phyloP scores from a whole-genome alignment of 2,113 vertebrate genomes.

The Lathamus discolor region DNA sequence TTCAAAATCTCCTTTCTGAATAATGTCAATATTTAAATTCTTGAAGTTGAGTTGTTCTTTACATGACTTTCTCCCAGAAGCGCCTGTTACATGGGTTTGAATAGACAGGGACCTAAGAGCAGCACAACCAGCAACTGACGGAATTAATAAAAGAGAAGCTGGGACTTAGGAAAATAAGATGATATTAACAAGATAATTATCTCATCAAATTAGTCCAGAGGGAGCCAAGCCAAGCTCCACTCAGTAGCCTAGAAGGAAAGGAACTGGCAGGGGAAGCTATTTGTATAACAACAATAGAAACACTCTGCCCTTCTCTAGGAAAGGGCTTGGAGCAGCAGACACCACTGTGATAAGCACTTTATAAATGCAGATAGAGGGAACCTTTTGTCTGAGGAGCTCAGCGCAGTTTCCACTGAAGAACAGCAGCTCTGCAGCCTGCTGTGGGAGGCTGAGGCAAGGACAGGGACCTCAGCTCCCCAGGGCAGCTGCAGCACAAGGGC shows the following conservation, averaged over 20 bases:
- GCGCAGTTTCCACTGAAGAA: not conserved
- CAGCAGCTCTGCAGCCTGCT: not conserved
- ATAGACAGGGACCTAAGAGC: constrained; percentile 53
- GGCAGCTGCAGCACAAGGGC: not conserved
- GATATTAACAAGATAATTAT: constrained; percentile 74
- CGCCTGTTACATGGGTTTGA: constrained; percentile 40
- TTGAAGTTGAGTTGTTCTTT: constrained; percentile 4
- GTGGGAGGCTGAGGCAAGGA: not conserved
- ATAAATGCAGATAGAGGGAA: not conserved
- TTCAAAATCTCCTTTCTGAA: not conserved
- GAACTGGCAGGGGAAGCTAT: constrained; percentile 62
- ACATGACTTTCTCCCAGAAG: constrained; percentile 31
- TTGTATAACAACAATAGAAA: constrained; percentile 61
- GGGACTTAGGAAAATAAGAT: constrained; percentile 65
- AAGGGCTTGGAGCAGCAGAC: constrained; percentile 30
- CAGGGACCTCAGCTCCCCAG: not conserved
- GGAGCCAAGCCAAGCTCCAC: constrained; percentile 53
- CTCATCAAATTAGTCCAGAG: constrained; percentile 69
- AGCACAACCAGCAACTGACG: constrained; percentile 46
- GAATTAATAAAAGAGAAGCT: constrained; percentile 67
- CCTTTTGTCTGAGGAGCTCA: constrained; percentile 27
- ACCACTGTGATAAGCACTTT: constrained; percentile 12
- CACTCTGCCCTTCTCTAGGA: constrained; percentile 33
- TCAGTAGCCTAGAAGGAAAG: constrained; percentile 62
- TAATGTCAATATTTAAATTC: constrained; percentile 67